Evolutionary conservation across 2,888 invertebrate species (phyloP), one percentile per base, ranked within the genome.

Genomic region (Carpatolechia fugitivella): DNA sequence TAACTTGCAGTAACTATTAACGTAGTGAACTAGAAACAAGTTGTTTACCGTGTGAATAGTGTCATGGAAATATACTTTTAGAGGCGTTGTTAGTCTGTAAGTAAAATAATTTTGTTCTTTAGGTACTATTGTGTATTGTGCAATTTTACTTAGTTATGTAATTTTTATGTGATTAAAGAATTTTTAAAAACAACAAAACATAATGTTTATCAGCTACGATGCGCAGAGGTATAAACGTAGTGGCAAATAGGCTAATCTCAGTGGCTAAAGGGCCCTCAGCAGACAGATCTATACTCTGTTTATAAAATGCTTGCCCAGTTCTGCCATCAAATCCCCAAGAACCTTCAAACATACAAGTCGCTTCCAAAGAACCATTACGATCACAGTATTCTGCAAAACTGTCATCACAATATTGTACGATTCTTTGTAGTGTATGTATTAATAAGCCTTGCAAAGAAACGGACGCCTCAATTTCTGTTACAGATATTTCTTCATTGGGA

Each of bases 351-450:
- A 40, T 13, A 8, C 40, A 40, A 11, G 5, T 10, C 8, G 3
- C 13, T 3, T 3, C 35, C 2, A 8, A 5, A 5, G 1, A 5
- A 3, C n/a, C n/a, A n/a, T n/a, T n/a, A n/a, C n/a, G n/a, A n/a
- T 35, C n/a, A 16, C 40, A 40, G 8, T 13, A 40, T 40, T 40
- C 3, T n/a, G 8, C 2, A 16, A 40, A 13, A 16, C 13, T 16
- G 2, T 6, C 40, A 8, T 40, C 40, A 16, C 16, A 16, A 13
- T 1, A n/a, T 24, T 51, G 11, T 24, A 59, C 20, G n/a, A 59
- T 54, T 6, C 56, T 52, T 3, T 52, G 54, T 46, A 56, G 52
- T 6, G 56, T 56, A 33, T 58, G 58, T 16, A 48, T 30, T 48
- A 54, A 41, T 20, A 58, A 40, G 41, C 33, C 41, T 11, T 16